phyloP scores from a whole-genome alignment of 1,140 invertebrate genomes.

The honey bee (Apis mellifera) region Amel_HAv3.1 CM009938.2:10453501-10454000 shows the following conservation, averaged over 20 bases:
- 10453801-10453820: no score
- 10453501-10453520: conserved; percentile 1
- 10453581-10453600: conserved; percentile 35
- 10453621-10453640: conserved; percentile 15
- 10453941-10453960: no score
- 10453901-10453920: no score
- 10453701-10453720: neutral
- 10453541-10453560: neutral
- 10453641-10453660: conserved; percentile 25
- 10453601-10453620: conserved; percentile 6
- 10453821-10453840: no score
- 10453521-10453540: neutral
- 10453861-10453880: no score
- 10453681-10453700: neutral
- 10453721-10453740: neutral
- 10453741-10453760: no score
- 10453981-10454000: no score
- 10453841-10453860: no score
- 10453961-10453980: no score
- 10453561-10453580: conserved; percentile 43
- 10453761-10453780: neutral
- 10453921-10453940: no score
- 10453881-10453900: no score
- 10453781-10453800: no score
- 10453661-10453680: neutral